Evolutionary conservation across 2,888 invertebrate species (phyloP), one percentile per base, ranked within the genome.

Genomic region (Acanthosepion esculentum): DNA sequence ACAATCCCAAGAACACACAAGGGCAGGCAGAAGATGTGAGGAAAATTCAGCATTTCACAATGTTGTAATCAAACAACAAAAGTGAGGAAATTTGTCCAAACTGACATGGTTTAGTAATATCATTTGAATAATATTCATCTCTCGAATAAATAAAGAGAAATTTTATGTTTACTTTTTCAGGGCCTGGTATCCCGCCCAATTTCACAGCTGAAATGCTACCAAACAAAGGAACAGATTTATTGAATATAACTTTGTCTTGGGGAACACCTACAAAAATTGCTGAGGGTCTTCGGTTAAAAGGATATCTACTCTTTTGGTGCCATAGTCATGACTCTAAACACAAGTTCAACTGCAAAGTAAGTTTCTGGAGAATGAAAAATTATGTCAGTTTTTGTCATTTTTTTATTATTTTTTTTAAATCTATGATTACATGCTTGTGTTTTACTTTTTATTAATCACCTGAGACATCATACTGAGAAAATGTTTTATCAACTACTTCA

Each of bases 281-380:
- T 18, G 8, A 93, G n/a, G 93, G 93, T n/a, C 48, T 93, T n/a
- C n/a, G 53, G 33, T 93, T 53, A 53, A 53, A 53, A 53, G 53
- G 93, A 50, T 93, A 93, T 53, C 53, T 93, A 33, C 93, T 93
- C 26, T n/a, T 93, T 48, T 93, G 93, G 93, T 93, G 93, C 15
- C 93, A 93, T 93, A 93, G 53, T 78, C n/a, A n/a, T 78, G 78
- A n/a, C 78, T 15, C 78, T n/a, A 78, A 33, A 78, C 20, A 78
- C 2, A 78, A 78, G 23, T 93, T 53, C 53, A 50, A 93, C 18
- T 93, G 93, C 41, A 53, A 93, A 33, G 93, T 93, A 93, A 93
- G 93, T 93, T 26, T n/a, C 93, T n/a, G 29, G 8, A 50, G 48
- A n/a, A 12, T 48, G 15, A 50, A 92, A 29, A 2, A 78, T 78